Evolutionary conservation across 2,888 invertebrate genomes (phyloP).

Genomic region (Pristionchus mayeri): DNA sequence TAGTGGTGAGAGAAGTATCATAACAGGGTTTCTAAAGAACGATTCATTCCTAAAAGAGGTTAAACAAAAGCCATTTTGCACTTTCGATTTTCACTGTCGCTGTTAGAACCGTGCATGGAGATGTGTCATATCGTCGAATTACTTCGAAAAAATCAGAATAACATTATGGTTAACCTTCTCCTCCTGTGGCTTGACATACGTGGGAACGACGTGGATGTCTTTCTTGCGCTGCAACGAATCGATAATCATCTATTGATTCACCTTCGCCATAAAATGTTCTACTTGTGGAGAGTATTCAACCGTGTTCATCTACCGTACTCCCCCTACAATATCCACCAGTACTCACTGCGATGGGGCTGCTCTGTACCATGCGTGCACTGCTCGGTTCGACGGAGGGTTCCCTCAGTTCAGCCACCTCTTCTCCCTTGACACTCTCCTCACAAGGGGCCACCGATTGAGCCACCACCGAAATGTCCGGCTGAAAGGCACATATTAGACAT

Average conservation of each 20-base stretch:
- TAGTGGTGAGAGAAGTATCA: not conserved
- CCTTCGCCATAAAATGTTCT: too few species aligned
- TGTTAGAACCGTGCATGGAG: too few species aligned
- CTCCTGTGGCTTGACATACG: slow-evolving; percentile 60
- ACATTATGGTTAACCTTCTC: slow-evolving; percentile 55
- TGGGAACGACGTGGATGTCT: slow-evolving; percentile 60
- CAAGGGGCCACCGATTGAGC: slow-evolving; percentile 37
- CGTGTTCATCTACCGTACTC: not conserved
- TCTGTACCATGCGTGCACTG: slow-evolving; percentile 7
- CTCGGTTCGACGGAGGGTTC: not conserved
- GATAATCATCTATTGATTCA: not conserved
- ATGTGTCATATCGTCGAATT: too few species aligned
- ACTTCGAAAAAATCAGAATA: too few species aligned
- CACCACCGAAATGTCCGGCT: slow-evolving; percentile 43
- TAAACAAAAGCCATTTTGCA: too few species aligned
- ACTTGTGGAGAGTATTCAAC: too few species aligned
- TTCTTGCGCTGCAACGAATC: slow-evolving; percentile 54
- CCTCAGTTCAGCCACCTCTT: not conserved
- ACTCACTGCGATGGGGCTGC: slow-evolving; percentile 33
- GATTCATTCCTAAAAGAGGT: too few species aligned
- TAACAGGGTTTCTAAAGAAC: not conserved
- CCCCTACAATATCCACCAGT: not conserved
- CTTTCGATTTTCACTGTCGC: too few species aligned
- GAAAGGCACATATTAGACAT: not conserved
- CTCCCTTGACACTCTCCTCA: slow-evolving; percentile 4